Evolutionary conservation across 2,888 invertebrate genomes (phyloP).

Genomic region (Tillus elongatus): DNA sequence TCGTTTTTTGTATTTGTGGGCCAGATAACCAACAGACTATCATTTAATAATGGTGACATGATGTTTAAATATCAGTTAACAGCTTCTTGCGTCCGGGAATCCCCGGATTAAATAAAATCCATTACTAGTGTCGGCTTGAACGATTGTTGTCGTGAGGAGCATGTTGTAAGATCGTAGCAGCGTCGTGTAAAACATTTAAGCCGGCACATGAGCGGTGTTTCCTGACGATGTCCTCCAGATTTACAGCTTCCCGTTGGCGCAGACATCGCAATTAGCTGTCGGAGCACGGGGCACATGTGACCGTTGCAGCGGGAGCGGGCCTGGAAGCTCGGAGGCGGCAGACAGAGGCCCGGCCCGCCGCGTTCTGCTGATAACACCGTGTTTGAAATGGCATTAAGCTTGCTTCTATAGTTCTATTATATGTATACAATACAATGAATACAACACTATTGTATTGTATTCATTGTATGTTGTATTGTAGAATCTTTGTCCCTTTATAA

Average conservation of each 20-base stretch:
- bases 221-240: constrained; percentile 2
- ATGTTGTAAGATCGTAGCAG: no score
- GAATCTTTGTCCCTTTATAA: constrained; percentile 43
- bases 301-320: no score
- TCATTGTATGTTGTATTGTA: constrained; percentile 42
- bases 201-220: constrained; percentile 3
- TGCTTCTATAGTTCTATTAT: constrained; percentile 43
- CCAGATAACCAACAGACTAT: no score
- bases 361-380: constrained; percentile 39
- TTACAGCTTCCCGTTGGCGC: constrained; percentile 2
- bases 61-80: no score
- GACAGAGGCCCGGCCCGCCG: constrained; percentile 14
- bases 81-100: no score
- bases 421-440: constrained; percentile 42
- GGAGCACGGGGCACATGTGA: no score
- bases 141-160: no score
- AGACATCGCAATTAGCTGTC: constrained; percentile 2
- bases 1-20: no score
- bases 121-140: no score
- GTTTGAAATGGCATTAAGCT: constrained; percentile 43
- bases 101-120: no score
- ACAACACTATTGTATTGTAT: constrained; percentile 42
- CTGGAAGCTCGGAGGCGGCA: constrained; percentile 7
- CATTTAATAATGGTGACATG: no score
- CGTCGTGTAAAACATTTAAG: constrained; percentile 2